phyloP scores from a whole-genome alignment of 2,113 vertebrate species.

The Ellobius talpinus region DNA sequence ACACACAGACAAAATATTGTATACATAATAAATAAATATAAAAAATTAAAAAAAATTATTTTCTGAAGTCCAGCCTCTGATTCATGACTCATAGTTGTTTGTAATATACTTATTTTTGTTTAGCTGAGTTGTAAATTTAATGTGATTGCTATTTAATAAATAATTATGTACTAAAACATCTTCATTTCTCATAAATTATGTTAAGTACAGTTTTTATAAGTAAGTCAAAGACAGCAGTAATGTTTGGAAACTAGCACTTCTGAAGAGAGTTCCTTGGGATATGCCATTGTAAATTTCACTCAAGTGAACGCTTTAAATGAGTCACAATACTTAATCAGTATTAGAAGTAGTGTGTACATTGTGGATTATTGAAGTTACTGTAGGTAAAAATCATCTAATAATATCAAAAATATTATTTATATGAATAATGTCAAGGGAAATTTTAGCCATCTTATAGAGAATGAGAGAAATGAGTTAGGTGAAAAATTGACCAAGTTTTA shows the following conservation, averaged over 20 bases:
- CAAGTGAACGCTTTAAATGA: conserved; percentile 46
- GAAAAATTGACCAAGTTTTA: not conserved
- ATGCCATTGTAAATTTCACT: conserved; percentile 20
- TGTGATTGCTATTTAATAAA: conserved; percentile 29
- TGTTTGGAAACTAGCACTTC: not conserved
- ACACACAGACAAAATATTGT: no score
- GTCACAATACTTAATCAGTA: conserved; percentile 34
- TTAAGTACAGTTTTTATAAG: not conserved
- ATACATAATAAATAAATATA: no score
- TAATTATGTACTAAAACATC: conserved; percentile 17
- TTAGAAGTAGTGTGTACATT: conserved; percentile 53
- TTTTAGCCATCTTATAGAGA: conserved; percentile 30
- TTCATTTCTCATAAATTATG: conserved; percentile 40
- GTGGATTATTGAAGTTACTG: not conserved
- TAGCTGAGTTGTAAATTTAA: conserved; percentile 28
- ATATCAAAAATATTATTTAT: conserved; percentile 3
- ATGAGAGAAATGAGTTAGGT: conserved; percentile 33
- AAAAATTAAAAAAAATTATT: conserved; percentile 16
- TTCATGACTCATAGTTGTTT: not conserved
- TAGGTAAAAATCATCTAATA: conserved; percentile 45
- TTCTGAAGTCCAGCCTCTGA: not conserved
- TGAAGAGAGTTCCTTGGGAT: conserved; percentile 37
- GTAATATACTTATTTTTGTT: conserved; percentile 50
- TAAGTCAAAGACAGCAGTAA: not conserved
- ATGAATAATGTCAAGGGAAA: conserved; percentile 44